Evolutionary conservation across 2,113 vertebrate species (phyloP), one percentile per base, ranked within the genome.

Genomic region (Callopanchax toddi): DNA sequence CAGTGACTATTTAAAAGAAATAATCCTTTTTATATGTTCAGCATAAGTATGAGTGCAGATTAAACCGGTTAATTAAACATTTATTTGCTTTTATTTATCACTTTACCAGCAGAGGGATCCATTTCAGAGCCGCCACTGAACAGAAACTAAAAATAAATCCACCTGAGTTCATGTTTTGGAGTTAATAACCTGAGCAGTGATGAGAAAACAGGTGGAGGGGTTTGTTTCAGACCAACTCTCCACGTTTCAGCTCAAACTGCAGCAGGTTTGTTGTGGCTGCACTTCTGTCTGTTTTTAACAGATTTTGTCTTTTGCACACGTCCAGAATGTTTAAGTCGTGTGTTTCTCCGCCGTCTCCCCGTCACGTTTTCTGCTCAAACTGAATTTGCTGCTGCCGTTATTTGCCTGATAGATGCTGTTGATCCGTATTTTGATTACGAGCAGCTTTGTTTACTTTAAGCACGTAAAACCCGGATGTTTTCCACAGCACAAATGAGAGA

Each of bases 341-440:
- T 0, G 0, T 32, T 9, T 20, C 8, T 25, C 42, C 21, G 1
- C 6, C 46, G 23, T 16, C 26, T 5, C 36, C 15, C 3, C 0
- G 1, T 25, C 0, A 13, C 0, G 23, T 40, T 21, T 7, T 52
- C n/a, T 25, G 15, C 20, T 29, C 17, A 49, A 51, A 8, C 16
- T 15, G 12, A 22, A 9, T 59, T n/a, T 2, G 20, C 18, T 17
- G 20, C 39, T 18, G 20, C 18, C 2, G 15, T 12, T 29, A 1
- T 46, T 37, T 52, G 34, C 23, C 37, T 23, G 45, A 0, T 22
- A 0, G 20, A n/a, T 68, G 11, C 10, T 29, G 11, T 26, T 0
- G 2, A 52, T 55, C 6, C 34, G 0, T 12, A 54, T 63, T 73
- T 43, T 2, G 26, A 32, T 64, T 22, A 54, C 46, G 20, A 16